Conservation (phyloP, 2,113 vertebrate genomes). For the Protobothrops mucrosquamatus region DNA sequence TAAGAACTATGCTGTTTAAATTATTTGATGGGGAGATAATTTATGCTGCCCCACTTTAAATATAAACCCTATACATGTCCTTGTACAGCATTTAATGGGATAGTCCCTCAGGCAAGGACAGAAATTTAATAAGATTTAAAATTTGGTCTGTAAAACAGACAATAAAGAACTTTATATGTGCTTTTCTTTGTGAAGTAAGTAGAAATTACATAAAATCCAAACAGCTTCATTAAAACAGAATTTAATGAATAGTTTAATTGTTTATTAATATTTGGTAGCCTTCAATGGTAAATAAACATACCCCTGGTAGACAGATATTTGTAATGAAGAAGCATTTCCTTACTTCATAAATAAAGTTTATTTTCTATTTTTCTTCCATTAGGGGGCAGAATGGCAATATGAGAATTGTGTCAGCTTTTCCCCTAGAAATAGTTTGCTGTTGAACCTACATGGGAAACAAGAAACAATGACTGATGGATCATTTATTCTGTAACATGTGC, state of each 20-base stretch:
- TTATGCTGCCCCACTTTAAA: background rate
- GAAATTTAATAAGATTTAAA: background rate
- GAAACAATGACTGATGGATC: background rate
- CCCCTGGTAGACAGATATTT: background rate
- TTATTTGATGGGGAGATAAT: background rate
- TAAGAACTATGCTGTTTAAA: background rate
- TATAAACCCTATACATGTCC: background rate
- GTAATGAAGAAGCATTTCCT: background rate
- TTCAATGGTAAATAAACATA: background rate
- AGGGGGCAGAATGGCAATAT: conserved; percentile 41
- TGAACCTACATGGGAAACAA: conserved; percentile 2
- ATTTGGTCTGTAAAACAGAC: background rate
- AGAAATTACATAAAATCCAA: background rate
- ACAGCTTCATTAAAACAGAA: background rate
- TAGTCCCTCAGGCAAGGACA: background rate
- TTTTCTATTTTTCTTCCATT: conserved; percentile 35
- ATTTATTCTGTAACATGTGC: background rate
- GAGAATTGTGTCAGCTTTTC: background rate
- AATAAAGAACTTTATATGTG: background rate
- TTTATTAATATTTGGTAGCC: background rate
- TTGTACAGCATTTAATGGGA: background rate
- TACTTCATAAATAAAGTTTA: background rate
- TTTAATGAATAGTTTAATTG: background rate
- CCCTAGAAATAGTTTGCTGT: background rate
- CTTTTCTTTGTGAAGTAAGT: background rate